Conservation (phyloP, 2,797 vertebrate species). For the Chiroxiphia lanceolata region DNA sequence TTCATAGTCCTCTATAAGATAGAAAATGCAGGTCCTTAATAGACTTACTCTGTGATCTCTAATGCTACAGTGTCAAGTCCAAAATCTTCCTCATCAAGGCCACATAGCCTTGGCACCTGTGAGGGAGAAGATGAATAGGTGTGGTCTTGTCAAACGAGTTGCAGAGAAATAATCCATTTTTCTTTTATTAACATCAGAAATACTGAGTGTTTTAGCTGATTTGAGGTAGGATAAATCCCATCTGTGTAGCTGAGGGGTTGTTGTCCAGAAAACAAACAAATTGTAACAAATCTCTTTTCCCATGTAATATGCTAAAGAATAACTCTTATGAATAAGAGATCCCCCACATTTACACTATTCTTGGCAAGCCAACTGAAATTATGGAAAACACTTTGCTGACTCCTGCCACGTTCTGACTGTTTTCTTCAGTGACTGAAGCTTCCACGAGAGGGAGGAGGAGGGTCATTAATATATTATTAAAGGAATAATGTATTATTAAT, state of each 20-base stretch:
- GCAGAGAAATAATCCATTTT: not conserved
- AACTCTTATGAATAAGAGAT: not conserved
- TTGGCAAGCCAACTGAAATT: not conserved
- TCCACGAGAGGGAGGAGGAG: not conserved
- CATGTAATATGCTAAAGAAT: not conserved
- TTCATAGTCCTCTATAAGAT: not conserved
- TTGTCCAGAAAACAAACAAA: not conserved
- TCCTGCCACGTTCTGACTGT: not conserved
- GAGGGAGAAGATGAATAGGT: not conserved
- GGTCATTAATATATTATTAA: slow-evolving; percentile 17
- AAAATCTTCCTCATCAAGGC: not conserved
- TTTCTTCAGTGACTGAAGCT: not conserved
- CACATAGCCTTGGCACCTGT: not conserved
- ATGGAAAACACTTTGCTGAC: not conserved
- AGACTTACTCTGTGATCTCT: not conserved
- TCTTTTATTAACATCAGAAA: not conserved
- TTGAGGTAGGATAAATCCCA: not conserved
- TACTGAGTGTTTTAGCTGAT: not conserved
- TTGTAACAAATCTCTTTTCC: not conserved
- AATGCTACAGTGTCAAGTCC: not conserved
- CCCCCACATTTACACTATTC: not conserved
- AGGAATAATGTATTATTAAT: slow-evolving; percentile 11
- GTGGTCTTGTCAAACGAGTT: not conserved
- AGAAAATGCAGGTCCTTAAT: not conserved
- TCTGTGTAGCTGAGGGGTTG: not conserved